Evolutionary conservation across 1,140 invertebrate species (phyloP), one percentile per base, ranked within the genome.

Genomic region (Schlechtendalia chinensis): DNA sequence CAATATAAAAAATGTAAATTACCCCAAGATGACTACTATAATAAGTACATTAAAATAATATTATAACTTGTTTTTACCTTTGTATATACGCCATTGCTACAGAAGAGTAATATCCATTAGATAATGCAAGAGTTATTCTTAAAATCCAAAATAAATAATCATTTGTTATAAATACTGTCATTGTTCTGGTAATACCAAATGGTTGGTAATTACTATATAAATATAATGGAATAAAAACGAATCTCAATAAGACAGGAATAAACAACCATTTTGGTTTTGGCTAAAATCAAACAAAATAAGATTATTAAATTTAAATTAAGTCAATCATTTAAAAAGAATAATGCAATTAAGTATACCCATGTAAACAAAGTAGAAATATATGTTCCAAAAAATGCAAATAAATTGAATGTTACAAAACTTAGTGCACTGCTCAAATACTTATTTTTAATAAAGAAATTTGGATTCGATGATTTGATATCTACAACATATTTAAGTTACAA

Each of bases 61-160:
- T 32, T 54, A 54, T 10, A 6, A 58, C 50, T 65, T 50, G 19
- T 58, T 56, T 88, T 90, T 88, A 96, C 95, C 91, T 91, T 61
- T 96, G 93, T 81, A 95, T 93, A 88, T 98, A 98, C 95, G 98
- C 98, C 97, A 99, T 98, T 61, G 91, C 92, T 24, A 98, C 86
- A 11, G 96, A 96, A 83, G 95, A 96, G 83, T 91, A 92, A 85
- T 99, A 98, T 1, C 97, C 97, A 80, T 92, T 95, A 39, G 91
- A 93, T 82, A 96, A 87, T 47, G 94, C 95, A 87, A 98, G 89
- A 0, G 93, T 83, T 1, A 92, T 87, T 0, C 90, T 91, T 27
- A 93, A 89, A 29, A 88, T 82, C 88, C 95, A 94, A 86, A 95
- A 98, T 1, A 89, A 87, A 90, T 91, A 96, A 85, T 99, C 96